Conservation (phyloP, 2,113 vertebrate genomes). For the Notiomystis cincta region DNA sequence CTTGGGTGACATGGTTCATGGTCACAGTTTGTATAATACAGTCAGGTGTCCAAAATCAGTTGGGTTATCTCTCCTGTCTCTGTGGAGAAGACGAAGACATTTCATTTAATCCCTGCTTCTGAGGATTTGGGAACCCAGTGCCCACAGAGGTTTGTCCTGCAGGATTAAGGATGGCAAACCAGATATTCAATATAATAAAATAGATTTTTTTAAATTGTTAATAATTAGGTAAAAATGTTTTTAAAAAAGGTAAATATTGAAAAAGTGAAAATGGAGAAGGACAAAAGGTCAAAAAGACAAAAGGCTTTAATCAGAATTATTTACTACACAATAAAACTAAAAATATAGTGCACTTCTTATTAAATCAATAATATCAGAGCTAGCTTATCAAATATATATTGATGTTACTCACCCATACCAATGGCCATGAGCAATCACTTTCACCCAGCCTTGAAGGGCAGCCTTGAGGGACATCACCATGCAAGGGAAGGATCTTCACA, state of each 20-base stretch:
- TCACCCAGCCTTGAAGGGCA: neutral
- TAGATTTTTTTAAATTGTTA: neutral
- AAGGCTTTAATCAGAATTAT: neutral
- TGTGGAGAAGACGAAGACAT: neutral
- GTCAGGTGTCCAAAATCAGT: neutral
- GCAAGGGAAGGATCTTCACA: neutral
- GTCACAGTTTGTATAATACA: neutral
- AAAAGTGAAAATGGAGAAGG: neutral
- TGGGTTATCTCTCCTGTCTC: neutral
- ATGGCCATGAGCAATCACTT: neutral
- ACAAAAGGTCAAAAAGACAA: neutral
- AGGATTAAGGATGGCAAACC: neutral
- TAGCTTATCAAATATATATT: neutral
- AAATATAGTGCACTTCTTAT: neutral
- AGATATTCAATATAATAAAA: neutral
- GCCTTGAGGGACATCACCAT: neutral
- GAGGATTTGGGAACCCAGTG: neutral
- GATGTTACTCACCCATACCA: neutral
- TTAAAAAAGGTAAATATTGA: neutral
- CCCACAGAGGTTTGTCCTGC: neutral
- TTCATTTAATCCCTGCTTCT: neutral
- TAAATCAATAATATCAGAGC: neutral
- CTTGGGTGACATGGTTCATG: neutral
- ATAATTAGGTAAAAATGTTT: neutral
- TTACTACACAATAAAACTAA: neutral